phyloP scores from a whole-genome alignment of 2,113 vertebrate species.

The Sakesphorus luctuosus region DNA sequence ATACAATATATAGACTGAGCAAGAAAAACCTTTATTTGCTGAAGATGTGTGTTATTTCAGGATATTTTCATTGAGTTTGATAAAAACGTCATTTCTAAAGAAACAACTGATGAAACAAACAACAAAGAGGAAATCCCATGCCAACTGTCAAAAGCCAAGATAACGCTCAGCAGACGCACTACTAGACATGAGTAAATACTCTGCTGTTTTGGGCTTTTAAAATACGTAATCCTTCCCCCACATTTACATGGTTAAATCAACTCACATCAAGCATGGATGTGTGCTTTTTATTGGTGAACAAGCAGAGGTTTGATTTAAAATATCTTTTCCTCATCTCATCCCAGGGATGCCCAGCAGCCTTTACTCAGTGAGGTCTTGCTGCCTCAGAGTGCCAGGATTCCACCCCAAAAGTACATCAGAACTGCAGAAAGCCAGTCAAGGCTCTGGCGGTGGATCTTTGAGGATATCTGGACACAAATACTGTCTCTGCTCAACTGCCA shows the following conservation, averaged over 20 bases:
- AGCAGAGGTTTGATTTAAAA: not conserved
- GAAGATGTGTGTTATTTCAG: slow-evolving; percentile 17
- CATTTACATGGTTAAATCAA: not conserved
- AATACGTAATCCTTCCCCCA: not conserved
- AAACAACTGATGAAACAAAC: slow-evolving; percentile 26
- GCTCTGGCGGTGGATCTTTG: not conserved
- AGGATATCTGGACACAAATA: accelerated
- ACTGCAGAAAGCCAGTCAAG: not conserved
- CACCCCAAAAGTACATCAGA: not conserved
- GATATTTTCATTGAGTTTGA: not conserved
- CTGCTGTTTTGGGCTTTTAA: not conserved
- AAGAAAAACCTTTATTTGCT: not conserved
- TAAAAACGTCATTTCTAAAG: slow-evolving; percentile 43
- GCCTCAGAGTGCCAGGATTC: not conserved
- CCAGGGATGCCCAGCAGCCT: not conserved
- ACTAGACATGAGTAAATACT: slow-evolving; percentile 37
- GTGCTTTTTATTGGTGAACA: not conserved
- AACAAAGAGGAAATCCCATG: slow-evolving; percentile 21
- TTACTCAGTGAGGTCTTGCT: not conserved
- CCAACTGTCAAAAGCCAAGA: slow-evolving; percentile 19
- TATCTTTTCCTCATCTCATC: not conserved
- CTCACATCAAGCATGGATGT: not conserved
- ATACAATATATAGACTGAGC: not conserved
- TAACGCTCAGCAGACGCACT: not conserved
- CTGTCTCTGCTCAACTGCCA: not conserved